These are phyloP conservation scores for Hemichromis elongatus DNA, from an alignment of 2,113 vertebrate species.

Conservation along the genomic window DNA sequence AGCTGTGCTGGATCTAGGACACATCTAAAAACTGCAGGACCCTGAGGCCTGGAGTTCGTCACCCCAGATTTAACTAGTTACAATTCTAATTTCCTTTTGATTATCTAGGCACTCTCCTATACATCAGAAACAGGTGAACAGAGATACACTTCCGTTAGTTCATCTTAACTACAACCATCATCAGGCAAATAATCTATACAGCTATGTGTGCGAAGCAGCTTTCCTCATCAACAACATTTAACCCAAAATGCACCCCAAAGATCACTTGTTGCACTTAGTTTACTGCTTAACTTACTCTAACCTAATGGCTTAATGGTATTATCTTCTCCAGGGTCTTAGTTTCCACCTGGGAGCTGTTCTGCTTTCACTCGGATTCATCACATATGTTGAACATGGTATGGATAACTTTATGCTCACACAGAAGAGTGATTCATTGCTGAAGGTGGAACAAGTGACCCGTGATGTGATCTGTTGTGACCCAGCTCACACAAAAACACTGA, in stretches of 20 bases:
- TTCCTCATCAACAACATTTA: neutral
- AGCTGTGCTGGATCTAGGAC: no score
- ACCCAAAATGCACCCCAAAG: neutral
- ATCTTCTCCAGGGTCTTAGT: conserved; percentile 79
- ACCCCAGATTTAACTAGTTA: neutral
- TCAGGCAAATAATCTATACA: neutral
- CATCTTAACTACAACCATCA: no score
- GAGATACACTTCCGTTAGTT: neutral
- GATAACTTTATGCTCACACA: neutral
- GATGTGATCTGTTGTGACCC: neutral
- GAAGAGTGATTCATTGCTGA: neutral
- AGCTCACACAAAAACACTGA: neutral
- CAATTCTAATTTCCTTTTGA: neutral
- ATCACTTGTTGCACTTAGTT: neutral
- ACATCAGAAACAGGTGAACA: neutral
- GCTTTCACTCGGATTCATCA: conserved; percentile 86
- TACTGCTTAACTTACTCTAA: neutral
- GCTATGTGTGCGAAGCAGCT: neutral
- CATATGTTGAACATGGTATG: conserved; percentile 86
- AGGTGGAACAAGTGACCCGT: neutral
- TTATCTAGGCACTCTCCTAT: neutral
- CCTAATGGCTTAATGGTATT: neutral
- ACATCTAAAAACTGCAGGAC: no score
- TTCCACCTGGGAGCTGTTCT: conserved; percentile 87
- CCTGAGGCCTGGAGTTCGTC: no score